Base-by-base conservation (phyloP, 2,113 vertebrate genomes). In the Anolis sagrei region DNA sequence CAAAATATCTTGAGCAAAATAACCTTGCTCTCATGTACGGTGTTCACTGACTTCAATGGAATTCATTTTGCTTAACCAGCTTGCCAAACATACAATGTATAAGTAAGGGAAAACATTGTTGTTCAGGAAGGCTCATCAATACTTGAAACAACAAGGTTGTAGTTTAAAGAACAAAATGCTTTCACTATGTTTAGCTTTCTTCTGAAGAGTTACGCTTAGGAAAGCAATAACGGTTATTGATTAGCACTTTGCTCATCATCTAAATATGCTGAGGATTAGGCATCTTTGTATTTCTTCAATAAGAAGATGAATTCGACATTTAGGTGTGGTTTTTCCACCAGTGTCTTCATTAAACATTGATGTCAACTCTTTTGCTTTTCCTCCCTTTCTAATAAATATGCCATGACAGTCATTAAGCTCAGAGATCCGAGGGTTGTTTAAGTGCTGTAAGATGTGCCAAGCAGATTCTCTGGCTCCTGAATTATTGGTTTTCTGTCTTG, bases 271-370 rank as follows among this genome's bases (percentile, higher is more conserved):
- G 61, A 61, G 44, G 78, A 86, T 62, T 85, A 92, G 88, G 25
- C 16, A 72, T 84, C 78, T 88, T 86, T 85, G 69, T 61, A 85
- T 81, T 89, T 95, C 85, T 90, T 86, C 64, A 88, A 54, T 1
- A 86, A 76, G 87, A 90, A 85, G 89, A 66, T 72, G 19, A 87
- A 79, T 82, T 90, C 83, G 88, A 81, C 90, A 88, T 87, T 91
- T 92, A 89, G 44, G 21, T 84, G 64, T 49, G 36, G 49, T 68
- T 89, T 5, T 64, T 93, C 84, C 88, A 76, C 87, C 86, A 90
- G 76, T 49, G 23, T 85, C 80, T 89, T 89, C 91, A 93, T 94
- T 89, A 94, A 95, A 92, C 29, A 90, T 94, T 91, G 51, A 95
- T 92, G 85, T 32, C 0, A 81, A 91, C 92, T 90, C 87, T 86